A percentile compares a stretch with the other conserved stretches of the same genome.
Conservation (phyloP, 1,140 invertebrate genomes). For the Trinorchestia longiramus region DNA sequence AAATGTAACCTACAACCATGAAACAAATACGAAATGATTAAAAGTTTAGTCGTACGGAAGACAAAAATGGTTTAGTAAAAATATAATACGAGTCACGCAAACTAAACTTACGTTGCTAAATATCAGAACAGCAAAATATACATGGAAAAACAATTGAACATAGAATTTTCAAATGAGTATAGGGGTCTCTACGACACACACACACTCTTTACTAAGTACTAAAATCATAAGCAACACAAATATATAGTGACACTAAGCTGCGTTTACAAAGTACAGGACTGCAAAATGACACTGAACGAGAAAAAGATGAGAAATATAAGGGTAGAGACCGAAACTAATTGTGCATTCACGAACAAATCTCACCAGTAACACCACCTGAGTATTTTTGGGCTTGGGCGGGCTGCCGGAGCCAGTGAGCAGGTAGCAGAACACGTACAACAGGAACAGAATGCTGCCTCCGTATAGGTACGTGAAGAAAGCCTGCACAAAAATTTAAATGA, state of each 20-base stretch:
- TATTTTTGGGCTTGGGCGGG: constrained; percentile 62
- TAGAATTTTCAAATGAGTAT: not conserved
- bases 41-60: not conserved
- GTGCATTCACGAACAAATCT: constrained; percentile 56
- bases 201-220: not conserved
- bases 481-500: constrained; percentile 71
- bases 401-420: constrained; percentile 88
- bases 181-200: not conserved
- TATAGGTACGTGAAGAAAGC: constrained; percentile 98
- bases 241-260: not conserved
- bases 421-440: constrained; percentile 97
- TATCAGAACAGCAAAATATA: not conserved
- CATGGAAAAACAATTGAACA: not conserved
- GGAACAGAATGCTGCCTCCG: constrained; percentile 92
- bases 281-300: not conserved
- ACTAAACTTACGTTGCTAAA: not conserved
- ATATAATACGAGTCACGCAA: not conserved
- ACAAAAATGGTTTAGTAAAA: not conserved
- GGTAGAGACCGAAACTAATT: not conserved
- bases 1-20: not conserved
- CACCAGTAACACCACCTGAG: constrained; percentile 65
- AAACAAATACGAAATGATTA: not conserved
- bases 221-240: not conserved
- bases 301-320: not conserved
- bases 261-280: not conserved